Percentiles rank a stretch among this genome's conserved stretches.
These are phyloP conservation scores for Galaxias olidus DNA, from an alignment of 2,797 vertebrate genomes.

Conservation along the genomic window DNA sequence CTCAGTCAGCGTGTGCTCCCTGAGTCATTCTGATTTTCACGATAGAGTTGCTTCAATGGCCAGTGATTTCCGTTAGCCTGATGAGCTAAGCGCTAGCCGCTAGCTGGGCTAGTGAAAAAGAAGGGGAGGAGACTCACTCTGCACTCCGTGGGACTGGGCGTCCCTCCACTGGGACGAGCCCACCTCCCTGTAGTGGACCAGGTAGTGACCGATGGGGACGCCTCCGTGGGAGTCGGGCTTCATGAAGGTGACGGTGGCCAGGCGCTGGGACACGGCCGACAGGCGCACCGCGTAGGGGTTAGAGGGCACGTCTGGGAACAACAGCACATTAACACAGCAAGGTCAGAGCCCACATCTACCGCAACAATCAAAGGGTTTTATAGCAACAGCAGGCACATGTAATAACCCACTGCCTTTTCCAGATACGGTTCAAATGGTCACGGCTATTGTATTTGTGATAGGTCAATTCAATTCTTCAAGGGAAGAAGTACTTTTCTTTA, in stretches of 20 bases:
- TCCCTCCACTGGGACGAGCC: conserved; percentile 91
- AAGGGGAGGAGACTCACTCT: conserved; percentile 84
- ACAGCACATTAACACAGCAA: neutral
- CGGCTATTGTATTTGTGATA: conserved; percentile 22
- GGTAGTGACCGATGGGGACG: conserved; percentile 95
- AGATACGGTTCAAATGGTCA: conserved; percentile 8
- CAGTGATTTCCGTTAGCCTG: too few relatives aligned
- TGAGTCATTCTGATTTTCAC: too few relatives aligned
- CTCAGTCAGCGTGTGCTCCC: too few relatives aligned
- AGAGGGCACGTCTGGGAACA: conserved; percentile 88
- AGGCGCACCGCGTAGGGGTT: conserved; percentile 90
- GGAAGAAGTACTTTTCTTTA: conserved; percentile 26
- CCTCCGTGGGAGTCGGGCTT: conserved; percentile 97
- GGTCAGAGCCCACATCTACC: too few relatives aligned
- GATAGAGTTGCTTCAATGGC: too few relatives aligned
- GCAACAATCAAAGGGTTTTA: neutral
- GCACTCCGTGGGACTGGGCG: conserved; percentile 89
- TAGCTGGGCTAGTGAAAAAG: too few relatives aligned
- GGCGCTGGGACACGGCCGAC: conserved; percentile 90
- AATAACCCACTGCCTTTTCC: neutral
- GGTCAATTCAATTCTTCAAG: conserved; percentile 26
- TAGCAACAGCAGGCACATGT: neutral
- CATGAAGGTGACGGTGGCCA: conserved; percentile 90
- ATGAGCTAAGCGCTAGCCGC: too few relatives aligned
- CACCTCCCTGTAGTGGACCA: conserved; percentile 92